Evolutionary conservation across 2,113 vertebrate species (phyloP).

Genomic region (Pipra filicauda): DNA sequence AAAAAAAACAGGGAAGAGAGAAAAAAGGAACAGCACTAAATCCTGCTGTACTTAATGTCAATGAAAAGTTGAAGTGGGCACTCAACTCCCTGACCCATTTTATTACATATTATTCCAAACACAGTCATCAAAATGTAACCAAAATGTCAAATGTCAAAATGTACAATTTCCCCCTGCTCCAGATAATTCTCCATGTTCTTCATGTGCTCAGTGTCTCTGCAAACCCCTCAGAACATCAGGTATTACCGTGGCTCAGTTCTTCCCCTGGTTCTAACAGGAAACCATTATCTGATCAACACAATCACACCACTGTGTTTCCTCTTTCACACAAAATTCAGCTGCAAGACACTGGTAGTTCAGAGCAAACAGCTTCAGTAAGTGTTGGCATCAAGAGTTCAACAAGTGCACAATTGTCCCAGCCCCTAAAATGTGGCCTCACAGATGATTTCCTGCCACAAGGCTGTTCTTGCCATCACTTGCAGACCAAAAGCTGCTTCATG

Average conservation of each 20-base stretch:
- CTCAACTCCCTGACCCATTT: not conserved
- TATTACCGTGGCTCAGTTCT: not conserved
- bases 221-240: not conserved
- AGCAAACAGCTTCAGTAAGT: not conserved
- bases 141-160: not conserved
- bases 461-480: not conserved
- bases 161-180: not conserved
- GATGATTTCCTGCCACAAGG: not conserved
- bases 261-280: slow-evolving; percentile 35
- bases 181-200: not conserved
- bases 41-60: not conserved
- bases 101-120: not conserved
- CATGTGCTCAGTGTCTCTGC: not conserved
- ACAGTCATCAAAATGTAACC: not conserved
- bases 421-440: not conserved
- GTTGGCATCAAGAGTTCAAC: not conserved
- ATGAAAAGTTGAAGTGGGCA: not conserved
- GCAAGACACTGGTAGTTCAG: not conserved
- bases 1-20: not conserved
- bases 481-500: not conserved
- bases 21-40: not conserved
- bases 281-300: slow-evolving; percentile 33
- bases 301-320: slow-evolving; percentile 2
- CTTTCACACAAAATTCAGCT: not conserved
- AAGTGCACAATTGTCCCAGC: not conserved